A percentile compares a stretch with the other conserved stretches of the same genome.
These are phyloP conservation scores for Epirrhoe alternata DNA, from an alignment of 2,888 invertebrate species.

Conservation along the genomic window DNA sequence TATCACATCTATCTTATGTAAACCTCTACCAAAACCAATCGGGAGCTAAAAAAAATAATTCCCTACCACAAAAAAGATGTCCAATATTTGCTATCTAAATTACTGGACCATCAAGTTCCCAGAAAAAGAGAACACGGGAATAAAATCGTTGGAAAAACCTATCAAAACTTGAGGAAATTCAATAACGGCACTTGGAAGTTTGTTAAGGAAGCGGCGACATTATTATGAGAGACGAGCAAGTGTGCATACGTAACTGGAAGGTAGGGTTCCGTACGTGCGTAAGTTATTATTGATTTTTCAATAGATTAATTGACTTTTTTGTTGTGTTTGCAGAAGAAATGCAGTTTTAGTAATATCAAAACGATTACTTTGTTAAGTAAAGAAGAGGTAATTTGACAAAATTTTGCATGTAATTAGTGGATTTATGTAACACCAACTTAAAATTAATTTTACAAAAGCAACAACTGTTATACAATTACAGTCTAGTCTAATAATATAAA, in stretches of 20 bases:
- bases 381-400: no score
- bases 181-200: constrained; percentile 84
- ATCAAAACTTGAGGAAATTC: constrained; percentile 85
- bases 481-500: no score
- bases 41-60: constrained; percentile 1
- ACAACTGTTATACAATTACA: no score
- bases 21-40: not conserved
- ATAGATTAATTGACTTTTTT: not conserved
- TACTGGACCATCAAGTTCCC: constrained; percentile 69
- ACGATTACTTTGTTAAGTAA: no score
- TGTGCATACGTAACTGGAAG: constrained; percentile 2
- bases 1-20: no score
- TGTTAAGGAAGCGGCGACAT: constrained; percentile 80
- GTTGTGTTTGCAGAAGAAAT: not conserved
- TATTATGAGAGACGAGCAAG: constrained; percentile 57
- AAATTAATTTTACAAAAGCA: no score
- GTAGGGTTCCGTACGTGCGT: constrained; percentile 10
- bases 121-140: constrained; percentile 66
- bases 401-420: no score
- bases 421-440: no score
- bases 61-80: constrained; percentile 29
- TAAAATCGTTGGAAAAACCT: constrained; percentile 82
- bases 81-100: constrained; percentile 68
- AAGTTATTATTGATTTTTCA: not conserved
- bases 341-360: no score